Percentiles rank a stretch among this genome's conserved stretches.
Evolutionary conservation across 2,797 vertebrate genomes (phyloP).

Genomic region (Gila robusta): DNA sequence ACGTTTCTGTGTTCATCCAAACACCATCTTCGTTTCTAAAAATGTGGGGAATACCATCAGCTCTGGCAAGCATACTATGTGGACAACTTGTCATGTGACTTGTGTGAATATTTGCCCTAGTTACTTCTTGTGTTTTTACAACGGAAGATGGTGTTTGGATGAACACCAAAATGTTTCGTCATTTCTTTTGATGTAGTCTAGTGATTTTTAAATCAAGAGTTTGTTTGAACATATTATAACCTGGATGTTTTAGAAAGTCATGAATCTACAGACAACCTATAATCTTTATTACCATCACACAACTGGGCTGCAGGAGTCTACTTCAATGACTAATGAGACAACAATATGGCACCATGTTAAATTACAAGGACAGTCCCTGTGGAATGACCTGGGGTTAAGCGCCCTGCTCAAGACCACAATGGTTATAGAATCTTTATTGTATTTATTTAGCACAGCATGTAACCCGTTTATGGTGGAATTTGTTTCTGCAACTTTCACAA

Average conservation of each 20-base stretch:
- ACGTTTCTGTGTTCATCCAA: not conserved
- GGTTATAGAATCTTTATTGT: slow-evolving; percentile 10
- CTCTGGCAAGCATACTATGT: not conserved
- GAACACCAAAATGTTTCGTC: no score
- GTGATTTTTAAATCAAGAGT: not conserved
- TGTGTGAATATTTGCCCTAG: not conserved
- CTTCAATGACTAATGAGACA: not conserved
- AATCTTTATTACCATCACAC: not conserved
- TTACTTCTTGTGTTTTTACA: not conserved
- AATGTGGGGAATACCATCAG: not conserved
- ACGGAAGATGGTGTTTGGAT: no score
- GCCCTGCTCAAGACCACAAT: slow-evolving; percentile 8
- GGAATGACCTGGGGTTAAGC: slow-evolving; percentile 25
- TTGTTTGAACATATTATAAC: not conserved
- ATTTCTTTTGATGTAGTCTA: not conserved
- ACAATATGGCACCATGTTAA: slow-evolving; percentile 5
- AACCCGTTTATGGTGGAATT: slow-evolving; percentile 12
- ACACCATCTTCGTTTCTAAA: not conserved
- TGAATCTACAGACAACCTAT: not conserved
- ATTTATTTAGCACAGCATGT: slow-evolving; percentile 34
- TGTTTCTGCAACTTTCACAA: slow-evolving; percentile 9
- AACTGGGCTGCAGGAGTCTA: not conserved
- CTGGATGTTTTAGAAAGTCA: not conserved
- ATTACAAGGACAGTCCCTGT: slow-evolving; percentile 1
- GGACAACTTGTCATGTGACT: not conserved